phyloP scores from a whole-genome alignment of 1,140 invertebrate species.

The Periplaneta americana region DNA sequence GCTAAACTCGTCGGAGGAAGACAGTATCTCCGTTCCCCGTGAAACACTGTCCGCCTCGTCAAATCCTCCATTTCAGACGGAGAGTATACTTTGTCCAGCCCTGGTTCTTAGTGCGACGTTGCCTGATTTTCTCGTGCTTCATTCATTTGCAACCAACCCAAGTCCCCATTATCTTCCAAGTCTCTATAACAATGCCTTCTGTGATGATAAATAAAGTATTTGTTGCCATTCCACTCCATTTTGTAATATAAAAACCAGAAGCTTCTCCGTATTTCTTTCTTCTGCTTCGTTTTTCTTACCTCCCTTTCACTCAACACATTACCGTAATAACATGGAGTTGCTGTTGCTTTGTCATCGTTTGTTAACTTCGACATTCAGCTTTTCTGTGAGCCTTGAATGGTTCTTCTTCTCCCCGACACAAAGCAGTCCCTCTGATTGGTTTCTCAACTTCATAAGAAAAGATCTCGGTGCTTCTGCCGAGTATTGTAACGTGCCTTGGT shows the following conservation, averaged over 20 bases:
- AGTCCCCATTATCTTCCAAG: not conserved
- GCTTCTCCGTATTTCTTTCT: not conserved
- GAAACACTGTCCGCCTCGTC: not conserved
- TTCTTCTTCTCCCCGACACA: not conserved
- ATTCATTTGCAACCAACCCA: not conserved
- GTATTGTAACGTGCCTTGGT: not conserved
- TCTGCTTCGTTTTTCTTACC: not conserved
- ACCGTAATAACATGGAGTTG: not conserved
- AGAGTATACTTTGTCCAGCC: not conserved
- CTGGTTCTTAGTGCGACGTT: not conserved
- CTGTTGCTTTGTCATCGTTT: not conserved
- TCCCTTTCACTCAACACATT: not conserved
- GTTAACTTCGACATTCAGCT: not conserved
- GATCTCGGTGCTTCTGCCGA: not conserved
- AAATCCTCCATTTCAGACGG: not conserved
- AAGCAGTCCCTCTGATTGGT: not conserved
- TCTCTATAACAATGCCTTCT: not conserved
- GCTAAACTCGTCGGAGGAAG: too few relatives aligned
- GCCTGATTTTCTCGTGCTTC: not conserved
- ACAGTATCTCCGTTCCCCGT: too few relatives aligned
- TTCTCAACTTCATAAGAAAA: not conserved
- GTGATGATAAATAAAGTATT: not conserved
- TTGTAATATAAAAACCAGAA: not conserved
- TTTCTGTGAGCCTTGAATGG: not conserved
- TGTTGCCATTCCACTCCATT: not conserved